These are phyloP conservation scores for Cetonia aurata DNA, from an alignment of 2,888 invertebrate genomes.

Conservation along the genomic window DNA sequence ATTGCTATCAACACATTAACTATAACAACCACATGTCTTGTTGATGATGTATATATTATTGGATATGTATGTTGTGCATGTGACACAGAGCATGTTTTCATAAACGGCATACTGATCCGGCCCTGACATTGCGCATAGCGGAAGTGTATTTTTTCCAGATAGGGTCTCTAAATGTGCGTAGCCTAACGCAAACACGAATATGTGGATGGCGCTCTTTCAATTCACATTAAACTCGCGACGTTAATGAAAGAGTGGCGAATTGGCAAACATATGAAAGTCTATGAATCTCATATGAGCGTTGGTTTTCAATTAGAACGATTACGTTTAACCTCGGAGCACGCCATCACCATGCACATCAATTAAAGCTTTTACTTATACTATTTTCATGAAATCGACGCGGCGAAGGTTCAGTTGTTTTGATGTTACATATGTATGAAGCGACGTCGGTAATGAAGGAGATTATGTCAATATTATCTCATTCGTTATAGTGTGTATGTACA, in stretches of 20 bases:
- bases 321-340: constrained; percentile 33
- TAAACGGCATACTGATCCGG: constrained; percentile 24
- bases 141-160: constrained; percentile 35
- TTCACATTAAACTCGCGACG: constrained; percentile 22
- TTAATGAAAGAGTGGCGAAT: constrained; percentile 35
- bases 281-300: constrained; percentile 30
- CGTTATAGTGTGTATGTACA: neutral
- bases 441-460: constrained; percentile 3
- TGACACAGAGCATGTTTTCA: constrained; percentile 14
- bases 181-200: constrained; percentile 27
- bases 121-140: constrained; percentile 33
- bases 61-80: neutral
- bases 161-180: constrained; percentile 1
- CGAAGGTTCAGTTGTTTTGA: constrained; percentile 16
- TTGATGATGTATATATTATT: too few relatives aligned
- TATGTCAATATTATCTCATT: constrained; percentile 6
- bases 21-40: neutral
- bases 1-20: too few relatives aligned
- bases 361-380: constrained; percentile 23
- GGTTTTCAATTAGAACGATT: constrained; percentile 40
- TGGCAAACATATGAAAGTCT: constrained; percentile 31
- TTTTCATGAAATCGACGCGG: constrained; percentile 24
- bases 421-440: neutral
- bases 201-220: constrained; percentile 29
- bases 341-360: constrained; percentile 24